Base-by-base conservation (phyloP, 2,888 invertebrate species). In the Drosophila sordidula region DNA sequence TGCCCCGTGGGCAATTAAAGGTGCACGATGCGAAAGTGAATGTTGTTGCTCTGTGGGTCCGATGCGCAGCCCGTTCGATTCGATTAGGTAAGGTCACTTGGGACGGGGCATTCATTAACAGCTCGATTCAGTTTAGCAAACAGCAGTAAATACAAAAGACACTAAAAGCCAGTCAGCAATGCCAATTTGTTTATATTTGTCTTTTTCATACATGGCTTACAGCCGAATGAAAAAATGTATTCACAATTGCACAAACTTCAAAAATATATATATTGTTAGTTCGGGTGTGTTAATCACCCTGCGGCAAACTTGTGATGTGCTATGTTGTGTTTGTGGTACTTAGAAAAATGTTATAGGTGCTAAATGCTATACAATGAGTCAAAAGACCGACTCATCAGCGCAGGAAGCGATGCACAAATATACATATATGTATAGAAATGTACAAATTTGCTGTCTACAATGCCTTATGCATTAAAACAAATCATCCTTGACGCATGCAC, bases 401-500 rank as follows among this genome's bases (percentile, higher is more conserved):
- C 25, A 45, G 52, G 38, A 47, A 47, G 14, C 39, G 25, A 42
- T 18, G 4, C 26, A 25, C 9, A 25, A 11, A 18, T 50, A 42
- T 29, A 29, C 14, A n/a, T 11, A 18, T 12, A 22, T 4, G 14
- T 22, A 14, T 12, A 22, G 29, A 42, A 41, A 9, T 25, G 3
- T 8, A 26, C 36, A 22, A 52, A 6, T 12, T 42, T 51, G 54
- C 55, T 58, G 66, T 49, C 66, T 47, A 49, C 52, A 65, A 52
- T 62, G 51, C 39, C 49, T 61, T 32, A 41, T 72, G 73, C 72
- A 68, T 62, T 76, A 59, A 76, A 79, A 74, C 80, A 83, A 80
- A 83, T 84, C 87, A 80, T 83, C 87, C 87, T 87, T 84, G 87
- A 85, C 77, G 82, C 82, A 77, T 82, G 85, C 79, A 69, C 79